Evolutionary conservation across 1,140 invertebrate species (phyloP).

Genomic region (Neoseiulus cucumeris): DNA sequence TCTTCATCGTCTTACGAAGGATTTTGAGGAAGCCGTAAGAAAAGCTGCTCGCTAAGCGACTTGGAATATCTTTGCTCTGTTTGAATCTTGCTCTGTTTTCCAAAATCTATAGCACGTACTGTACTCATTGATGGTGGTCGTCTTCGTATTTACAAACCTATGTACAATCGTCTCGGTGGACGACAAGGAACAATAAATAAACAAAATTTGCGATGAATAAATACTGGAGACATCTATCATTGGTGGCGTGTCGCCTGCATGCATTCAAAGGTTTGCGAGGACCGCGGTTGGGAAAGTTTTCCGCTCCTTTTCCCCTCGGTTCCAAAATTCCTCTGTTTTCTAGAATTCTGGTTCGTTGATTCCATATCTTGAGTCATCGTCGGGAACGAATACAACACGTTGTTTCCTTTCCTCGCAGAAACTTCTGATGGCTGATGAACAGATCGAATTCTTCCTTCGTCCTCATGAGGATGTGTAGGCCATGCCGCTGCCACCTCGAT

Average conservation of each 20-base stretch:
- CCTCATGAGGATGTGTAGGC: too few species aligned
- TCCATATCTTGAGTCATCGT: too few species aligned
- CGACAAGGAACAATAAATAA: slow-evolving; percentile 12
- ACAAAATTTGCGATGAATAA: slow-evolving; percentile 5
- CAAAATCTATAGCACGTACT: slow-evolving; percentile 7
- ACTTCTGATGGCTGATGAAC: too few species aligned
- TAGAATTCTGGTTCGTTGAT: too few species aligned
- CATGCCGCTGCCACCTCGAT: too few species aligned
- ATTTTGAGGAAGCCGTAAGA: too few species aligned
- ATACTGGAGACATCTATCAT: slow-evolving; percentile 5
- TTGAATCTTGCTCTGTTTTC: background rate
- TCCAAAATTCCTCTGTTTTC: background rate
- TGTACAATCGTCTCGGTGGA: background rate
- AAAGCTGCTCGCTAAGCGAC: too few species aligned
- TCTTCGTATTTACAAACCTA: background rate
- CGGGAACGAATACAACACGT: too few species aligned
- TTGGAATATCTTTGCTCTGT: background rate
- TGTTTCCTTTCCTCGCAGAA: too few species aligned
- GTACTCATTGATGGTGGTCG: background rate
- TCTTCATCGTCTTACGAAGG: too few species aligned
- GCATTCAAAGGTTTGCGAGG: background rate
- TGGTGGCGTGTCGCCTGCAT: background rate
- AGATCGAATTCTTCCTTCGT: too few species aligned
- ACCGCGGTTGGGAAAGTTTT: background rate
- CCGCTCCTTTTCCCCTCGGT: background rate